A percentile compares a stretch with the other conserved stretches of the same genome.
Conservation (phyloP, 2,888 invertebrate species). For the Eupithecia subfuscata region DNA sequence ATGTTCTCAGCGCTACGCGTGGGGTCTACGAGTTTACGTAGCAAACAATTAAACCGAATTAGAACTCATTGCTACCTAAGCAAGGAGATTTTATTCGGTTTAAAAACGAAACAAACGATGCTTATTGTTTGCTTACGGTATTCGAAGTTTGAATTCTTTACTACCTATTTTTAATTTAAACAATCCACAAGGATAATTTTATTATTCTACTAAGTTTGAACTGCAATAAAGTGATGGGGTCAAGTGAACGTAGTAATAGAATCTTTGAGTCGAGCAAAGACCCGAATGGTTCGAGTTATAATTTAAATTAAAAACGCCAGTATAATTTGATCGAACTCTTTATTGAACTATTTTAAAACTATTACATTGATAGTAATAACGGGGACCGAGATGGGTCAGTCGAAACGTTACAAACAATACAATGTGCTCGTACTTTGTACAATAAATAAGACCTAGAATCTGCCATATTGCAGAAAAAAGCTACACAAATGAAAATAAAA, state of each 20-base stretch:
- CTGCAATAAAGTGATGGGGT: not conserved
- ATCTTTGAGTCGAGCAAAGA: not conserved
- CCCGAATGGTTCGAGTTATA: not conserved
- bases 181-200: not conserved
- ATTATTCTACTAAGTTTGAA: not conserved
- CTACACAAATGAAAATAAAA: not conserved
- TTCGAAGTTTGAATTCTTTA: not conserved
- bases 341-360: constrained; percentile 50
- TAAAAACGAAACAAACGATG: not conserved
- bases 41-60: not conserved
- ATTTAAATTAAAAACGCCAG: constrained; percentile 8
- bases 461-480: constrained; percentile 36
- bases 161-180: not conserved
- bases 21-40: constrained; percentile 13
- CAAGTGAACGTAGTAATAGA: too few species aligned
- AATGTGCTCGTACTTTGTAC: constrained; percentile 68
- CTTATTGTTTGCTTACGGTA: not conserved
- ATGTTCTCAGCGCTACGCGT: constrained; percentile 20
- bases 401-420: constrained; percentile 35
- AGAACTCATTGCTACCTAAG: not conserved
- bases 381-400: constrained; percentile 28
- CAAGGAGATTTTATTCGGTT: not conserved
- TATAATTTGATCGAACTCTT: constrained; percentile 42
- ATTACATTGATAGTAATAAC: constrained; percentile 47
- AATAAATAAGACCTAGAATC: constrained; percentile 65